These are phyloP conservation scores for Pipra filicauda DNA, from an alignment of 2,113 vertebrate species.

Conservation along the genomic window DNA sequence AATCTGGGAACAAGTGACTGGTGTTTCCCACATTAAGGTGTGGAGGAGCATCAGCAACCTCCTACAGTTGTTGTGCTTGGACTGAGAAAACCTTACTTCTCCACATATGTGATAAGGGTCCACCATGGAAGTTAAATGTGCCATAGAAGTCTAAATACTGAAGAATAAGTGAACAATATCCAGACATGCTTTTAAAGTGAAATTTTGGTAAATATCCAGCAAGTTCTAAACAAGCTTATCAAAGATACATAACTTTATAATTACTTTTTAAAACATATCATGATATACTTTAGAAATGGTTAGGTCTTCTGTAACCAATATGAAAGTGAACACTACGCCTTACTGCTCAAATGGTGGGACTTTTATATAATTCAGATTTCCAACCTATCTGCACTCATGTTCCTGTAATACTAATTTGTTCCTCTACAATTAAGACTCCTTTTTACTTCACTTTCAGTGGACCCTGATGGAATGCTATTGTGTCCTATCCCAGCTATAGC, in stretches of 20 bases:
- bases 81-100: background rate
- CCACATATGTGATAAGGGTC: background rate
- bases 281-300: background rate
- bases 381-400: background rate
- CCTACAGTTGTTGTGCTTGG: background rate
- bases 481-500: background rate
- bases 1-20: background rate
- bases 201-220: background rate
- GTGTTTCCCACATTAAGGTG: background rate
- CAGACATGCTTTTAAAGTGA: background rate
- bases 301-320: background rate
- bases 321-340: background rate
- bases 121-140: background rate
- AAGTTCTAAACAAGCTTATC: background rate
- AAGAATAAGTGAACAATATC: background rate
- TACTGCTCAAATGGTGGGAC: background rate
- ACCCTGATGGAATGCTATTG: background rate
- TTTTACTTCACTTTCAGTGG: background rate
- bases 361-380: background rate
- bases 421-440: background rate
- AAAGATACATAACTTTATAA: background rate
- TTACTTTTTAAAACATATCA: background rate
- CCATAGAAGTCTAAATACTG: background rate
- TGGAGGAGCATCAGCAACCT: background rate
- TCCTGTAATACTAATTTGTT: background rate